Evolutionary conservation across 2,113 vertebrate genomes (phyloP).

Genomic region (Xenotilapia flavipinnis): DNA sequence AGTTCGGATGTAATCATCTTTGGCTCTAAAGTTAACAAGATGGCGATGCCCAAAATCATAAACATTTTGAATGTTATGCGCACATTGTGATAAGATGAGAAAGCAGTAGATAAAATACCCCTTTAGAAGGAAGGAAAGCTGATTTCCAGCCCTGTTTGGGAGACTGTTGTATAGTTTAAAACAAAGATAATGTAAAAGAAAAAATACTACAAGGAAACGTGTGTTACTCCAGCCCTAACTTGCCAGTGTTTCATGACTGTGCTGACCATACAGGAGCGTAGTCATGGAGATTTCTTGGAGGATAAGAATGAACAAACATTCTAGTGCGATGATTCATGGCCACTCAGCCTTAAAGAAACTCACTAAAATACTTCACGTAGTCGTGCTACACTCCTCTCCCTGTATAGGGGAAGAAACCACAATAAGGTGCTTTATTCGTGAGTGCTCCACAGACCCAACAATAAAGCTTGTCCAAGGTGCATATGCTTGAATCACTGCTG

Average conservation of each 20-base stretch:
- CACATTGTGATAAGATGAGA: background rate
- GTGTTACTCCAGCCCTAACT: background rate
- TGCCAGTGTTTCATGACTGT: background rate
- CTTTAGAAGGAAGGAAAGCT: background rate
- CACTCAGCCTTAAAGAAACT: slow-evolving; percentile 30
- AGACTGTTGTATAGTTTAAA: background rate
- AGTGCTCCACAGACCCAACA: background rate
- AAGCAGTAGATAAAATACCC: background rate
- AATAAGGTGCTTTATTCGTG: background rate
- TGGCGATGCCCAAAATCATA: background rate
- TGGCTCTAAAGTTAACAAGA: background rate
- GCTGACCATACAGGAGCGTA: background rate
- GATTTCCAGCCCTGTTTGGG: background rate
- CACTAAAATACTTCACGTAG: slow-evolving; percentile 40
- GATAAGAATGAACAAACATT: slow-evolving; percentile 46
- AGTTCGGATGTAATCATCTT: background rate
- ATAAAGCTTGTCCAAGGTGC: background rate
- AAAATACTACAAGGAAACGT: background rate
- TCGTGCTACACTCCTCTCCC: slow-evolving; percentile 3
- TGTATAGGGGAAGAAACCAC: background rate
- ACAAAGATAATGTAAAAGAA: background rate
- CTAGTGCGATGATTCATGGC: slow-evolving; percentile 23
- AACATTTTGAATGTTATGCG: background rate
- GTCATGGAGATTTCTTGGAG: slow-evolving; percentile 27
- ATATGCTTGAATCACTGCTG: background rate